Evolutionary conservation across 2,113 vertebrate genomes (phyloP), one percentile per base, ranked within the genome.

Genomic region (Mustela nigripes): DNA sequence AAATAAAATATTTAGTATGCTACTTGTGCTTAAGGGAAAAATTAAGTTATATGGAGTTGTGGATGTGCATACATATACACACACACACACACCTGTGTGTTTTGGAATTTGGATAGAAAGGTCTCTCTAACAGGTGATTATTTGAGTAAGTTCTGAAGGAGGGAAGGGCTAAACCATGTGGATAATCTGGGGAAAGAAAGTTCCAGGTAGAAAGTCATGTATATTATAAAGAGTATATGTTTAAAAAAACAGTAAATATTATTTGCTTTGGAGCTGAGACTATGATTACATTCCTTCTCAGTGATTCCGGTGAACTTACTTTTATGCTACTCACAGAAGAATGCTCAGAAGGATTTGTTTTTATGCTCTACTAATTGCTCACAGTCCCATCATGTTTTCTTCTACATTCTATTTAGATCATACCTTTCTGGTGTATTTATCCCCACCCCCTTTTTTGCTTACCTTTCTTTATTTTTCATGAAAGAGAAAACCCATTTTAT

Each of bases 291-390:
- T 80, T 86, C 73, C 93, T 93, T 95, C 21, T 22, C 73, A 9
- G 1, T 73, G 31, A 65, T 65, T 71, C 73, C 8, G 22, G 63
- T 84, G 80, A 67, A 26, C 42, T 50, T 24, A 81, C 28, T 81
- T 60, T 42, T 33, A 50, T 48, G 50, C 4, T 28, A 21, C 48
- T 39, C 36, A 26, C 4, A 63, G 58, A 94, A 89, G 63, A 83
- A 86, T 90, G 36, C 63, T 80, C 65, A 58, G 63, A 94, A 95
- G 60, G 69, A 95, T 83, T 93, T 94, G 42, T 91, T 89, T 58
- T 89, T 81, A 45, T 33, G 14, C 36, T 86, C 2, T 3, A 39
- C 53, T 86, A n/a, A 92, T 89, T 94, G 65, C 36, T 90, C 89
- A 71, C 11, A 48, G 48, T 94, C 80, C 56, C 16, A 6, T 63